Conservation (phyloP, 2,888 invertebrate species). For the Leucoma salicis region DNA sequence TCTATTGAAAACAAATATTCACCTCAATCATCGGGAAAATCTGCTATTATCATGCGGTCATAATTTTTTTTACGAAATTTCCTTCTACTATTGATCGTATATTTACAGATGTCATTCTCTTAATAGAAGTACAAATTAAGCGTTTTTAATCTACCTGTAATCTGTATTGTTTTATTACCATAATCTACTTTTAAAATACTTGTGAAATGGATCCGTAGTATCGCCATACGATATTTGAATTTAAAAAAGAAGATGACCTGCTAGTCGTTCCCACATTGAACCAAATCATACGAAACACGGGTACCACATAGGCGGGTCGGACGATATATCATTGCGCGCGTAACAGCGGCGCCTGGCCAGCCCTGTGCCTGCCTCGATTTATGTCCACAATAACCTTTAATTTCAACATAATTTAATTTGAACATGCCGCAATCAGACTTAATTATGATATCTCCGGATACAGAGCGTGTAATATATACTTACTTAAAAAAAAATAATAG, state of each 20-base stretch:
- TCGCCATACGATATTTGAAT: no score
- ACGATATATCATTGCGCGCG: constrained; percentile 57
- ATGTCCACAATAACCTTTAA: constrained; percentile 65
- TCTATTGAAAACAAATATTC: no score
- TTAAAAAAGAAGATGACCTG: no score
- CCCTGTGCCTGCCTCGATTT: constrained; percentile 47
- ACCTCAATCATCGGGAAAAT: no score
- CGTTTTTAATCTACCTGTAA: neutral
- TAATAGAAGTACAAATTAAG: neutral
- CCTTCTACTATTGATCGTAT: no score
- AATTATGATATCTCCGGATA: constrained; percentile 68
- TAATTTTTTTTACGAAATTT: no score
- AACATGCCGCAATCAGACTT: constrained; percentile 64
- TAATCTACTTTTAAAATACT: no score
- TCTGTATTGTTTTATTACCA: neutral
- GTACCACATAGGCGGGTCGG: constrained; percentile 37
- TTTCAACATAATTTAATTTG: constrained; percentile 73
- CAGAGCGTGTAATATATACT: constrained; percentile 26
- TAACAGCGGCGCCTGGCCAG: constrained; percentile 59
- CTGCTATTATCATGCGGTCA: no score
- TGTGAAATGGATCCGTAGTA: no score
- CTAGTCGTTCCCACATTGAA: constrained; percentile 5
- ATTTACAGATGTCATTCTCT: no score
- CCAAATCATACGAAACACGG: constrained; percentile 20
- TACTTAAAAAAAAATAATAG: neutral